Conservation (phyloP, 2,888 invertebrate species). For the Parascotia fuliginaria region DNA sequence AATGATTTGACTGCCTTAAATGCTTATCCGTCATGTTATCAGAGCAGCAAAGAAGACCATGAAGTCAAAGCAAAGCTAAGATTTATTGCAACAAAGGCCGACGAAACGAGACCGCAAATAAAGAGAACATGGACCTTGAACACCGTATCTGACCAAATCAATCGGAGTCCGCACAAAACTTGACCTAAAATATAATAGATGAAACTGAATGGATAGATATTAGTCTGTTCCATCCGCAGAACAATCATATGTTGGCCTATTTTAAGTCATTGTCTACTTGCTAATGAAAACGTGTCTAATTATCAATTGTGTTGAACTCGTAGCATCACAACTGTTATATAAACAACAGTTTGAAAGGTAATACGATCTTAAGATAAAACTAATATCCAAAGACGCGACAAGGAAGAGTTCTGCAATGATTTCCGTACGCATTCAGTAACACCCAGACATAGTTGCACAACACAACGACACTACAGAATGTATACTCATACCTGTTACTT, state of each 20-base stretch:
- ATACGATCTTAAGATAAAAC: conserved; percentile 53
- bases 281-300: neutral
- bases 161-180: conserved; percentile 81
- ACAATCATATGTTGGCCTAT: conserved; percentile 14
- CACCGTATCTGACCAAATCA: conserved; percentile 84
- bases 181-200: conserved; percentile 80
- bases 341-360: conserved; percentile 50
- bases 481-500: conserved; percentile 47
- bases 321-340: conserved; percentile 39
- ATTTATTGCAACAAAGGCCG: conserved; percentile 83
- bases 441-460: conserved; percentile 65
- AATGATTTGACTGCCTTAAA: conserved; percentile 68
- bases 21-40: conserved; percentile 79
- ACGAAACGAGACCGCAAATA: conserved; percentile 84
- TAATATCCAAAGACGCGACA: conserved; percentile 55
- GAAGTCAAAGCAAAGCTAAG: conserved; percentile 76
- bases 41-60: conserved; percentile 79
- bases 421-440: conserved; percentile 65
- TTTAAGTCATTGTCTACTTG: neutral
- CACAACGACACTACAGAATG: conserved; percentile 40
- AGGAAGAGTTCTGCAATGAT: conserved; percentile 66
- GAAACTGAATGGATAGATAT: conserved; percentile 52
- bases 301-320: neutral
- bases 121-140: conserved; percentile 85
- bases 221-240: conserved; percentile 20